Base-by-base conservation (phyloP, 37 sponge, comb jelly and placozoan genomes). In the Spongilla lacustris region DNA sequence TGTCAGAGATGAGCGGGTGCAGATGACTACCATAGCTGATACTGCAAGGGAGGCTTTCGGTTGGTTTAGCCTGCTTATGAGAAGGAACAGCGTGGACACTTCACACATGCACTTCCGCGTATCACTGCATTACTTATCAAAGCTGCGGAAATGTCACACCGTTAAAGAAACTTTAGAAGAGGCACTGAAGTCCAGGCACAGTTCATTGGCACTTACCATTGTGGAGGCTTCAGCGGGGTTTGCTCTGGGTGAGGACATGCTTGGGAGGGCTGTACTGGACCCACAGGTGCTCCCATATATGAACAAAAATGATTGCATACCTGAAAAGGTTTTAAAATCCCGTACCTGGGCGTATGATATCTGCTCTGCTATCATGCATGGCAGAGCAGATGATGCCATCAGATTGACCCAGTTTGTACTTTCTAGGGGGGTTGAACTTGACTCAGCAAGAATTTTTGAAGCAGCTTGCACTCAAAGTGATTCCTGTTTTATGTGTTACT, bases 181-280 rank as follows among this genome's bases (percentile, higher is more conserved):
- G 12, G 66, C 86, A 26, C 23, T 37, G 4, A 79, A 79, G 50
- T n/a, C 26, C 26, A 36, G 58, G 58, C 58, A 58, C 73, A 41
- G 30, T 17, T 0, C 72, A 66, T 73, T 49, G 33, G 29, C 11
- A 33, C 2, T 32, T 9, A 9, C 34, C 73, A 73, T 73, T 46
- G 26, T 32, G 36, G 24, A 37, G n/a, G 35, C 26, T 8, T 72
- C 80, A 73, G 34, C 79, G 72, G 86, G 79, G 72, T 32, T 27
- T 32, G 25, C 66, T 33, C 6, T 25, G 73, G 73, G 79, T 79
- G 86, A 41, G 34, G 13, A 73, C 4, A 26, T 31, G 71, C 35
- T 30, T 67, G 32, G 30, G 13, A 14, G 23, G 68, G 27, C 19
- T 66, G 5, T 5, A 8, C 10, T 23, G 35, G 29, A 77, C 21